phyloP scores from a whole-genome alignment of 2,797 vertebrate genomes.

The Galagoides demidoff region DNA sequence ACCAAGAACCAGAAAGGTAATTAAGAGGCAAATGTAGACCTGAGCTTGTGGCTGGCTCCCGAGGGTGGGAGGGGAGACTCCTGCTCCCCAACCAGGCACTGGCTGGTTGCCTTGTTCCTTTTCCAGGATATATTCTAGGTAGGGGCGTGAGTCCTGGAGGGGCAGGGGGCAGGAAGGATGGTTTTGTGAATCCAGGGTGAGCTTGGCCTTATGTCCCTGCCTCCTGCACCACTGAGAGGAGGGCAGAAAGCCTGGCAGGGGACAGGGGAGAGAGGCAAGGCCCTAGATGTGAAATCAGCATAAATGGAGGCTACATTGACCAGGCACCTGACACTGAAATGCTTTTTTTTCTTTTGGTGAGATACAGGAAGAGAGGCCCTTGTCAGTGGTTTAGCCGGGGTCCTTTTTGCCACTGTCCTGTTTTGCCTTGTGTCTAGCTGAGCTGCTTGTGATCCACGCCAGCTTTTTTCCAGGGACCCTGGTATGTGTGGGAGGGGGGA shows the following conservation, averaged over 20 bases:
- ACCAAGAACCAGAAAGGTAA: slow-evolving; percentile 67
- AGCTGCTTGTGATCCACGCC: neutral
- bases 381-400: neutral
- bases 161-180: neutral
- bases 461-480: neutral
- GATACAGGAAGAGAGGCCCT: neutral
- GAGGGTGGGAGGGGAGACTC: neutral
- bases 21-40: slow-evolving; percentile 58
- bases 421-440: neutral
- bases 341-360: neutral
- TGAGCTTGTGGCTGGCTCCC: slow-evolving; percentile 47
- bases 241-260: neutral
- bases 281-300: fast-evolving
- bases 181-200: neutral
- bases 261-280: neutral
- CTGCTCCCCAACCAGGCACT: neutral
- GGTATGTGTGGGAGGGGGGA: neutral
- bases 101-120: slow-evolving; percentile 3
- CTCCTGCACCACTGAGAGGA: neutral
- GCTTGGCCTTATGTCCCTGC: neutral
- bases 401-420: neutral
- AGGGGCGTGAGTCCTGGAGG: neutral
- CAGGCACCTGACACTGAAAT: neutral
- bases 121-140: neutral
- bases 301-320: neutral